Evolutionary conservation across 2,888 invertebrate species (phyloP).

Genomic region (Cephus sareptanus): DNA sequence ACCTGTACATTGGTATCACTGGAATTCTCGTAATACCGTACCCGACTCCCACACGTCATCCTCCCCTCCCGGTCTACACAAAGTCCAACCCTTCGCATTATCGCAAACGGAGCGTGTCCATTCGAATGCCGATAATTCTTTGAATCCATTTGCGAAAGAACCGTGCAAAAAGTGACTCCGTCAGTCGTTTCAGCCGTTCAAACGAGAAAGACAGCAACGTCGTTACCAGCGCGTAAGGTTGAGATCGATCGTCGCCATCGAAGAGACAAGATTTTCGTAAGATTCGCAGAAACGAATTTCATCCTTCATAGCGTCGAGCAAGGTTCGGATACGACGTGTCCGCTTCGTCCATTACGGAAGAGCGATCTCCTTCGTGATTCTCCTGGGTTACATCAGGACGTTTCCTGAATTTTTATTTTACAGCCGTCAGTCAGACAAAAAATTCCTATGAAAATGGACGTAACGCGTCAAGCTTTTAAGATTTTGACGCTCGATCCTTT

Average conservation of each 20-base stretch:
- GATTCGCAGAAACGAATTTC: neutral
- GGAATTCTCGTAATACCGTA: neutral
- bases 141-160: neutral
- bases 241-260: neutral
- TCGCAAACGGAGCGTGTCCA: neutral
- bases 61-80: no score
- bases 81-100: neutral
- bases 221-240: neutral
- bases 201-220: neutral
- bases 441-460: neutral
- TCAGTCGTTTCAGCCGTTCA: neutral
- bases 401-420: neutral
- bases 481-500: no score
- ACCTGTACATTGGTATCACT: neutral
- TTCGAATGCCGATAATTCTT: neutral
- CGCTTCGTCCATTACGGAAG: neutral
- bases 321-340: neutral
- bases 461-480: no score
- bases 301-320: neutral
- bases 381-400: neutral
- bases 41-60: neutral
- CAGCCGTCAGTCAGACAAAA: neutral
- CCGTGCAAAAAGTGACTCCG: neutral
- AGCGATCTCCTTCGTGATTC: neutral
- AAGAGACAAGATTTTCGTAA: neutral